Conservation (phyloP, 2,797 vertebrate species). For the Tympanoctomys barrerae region DNA sequence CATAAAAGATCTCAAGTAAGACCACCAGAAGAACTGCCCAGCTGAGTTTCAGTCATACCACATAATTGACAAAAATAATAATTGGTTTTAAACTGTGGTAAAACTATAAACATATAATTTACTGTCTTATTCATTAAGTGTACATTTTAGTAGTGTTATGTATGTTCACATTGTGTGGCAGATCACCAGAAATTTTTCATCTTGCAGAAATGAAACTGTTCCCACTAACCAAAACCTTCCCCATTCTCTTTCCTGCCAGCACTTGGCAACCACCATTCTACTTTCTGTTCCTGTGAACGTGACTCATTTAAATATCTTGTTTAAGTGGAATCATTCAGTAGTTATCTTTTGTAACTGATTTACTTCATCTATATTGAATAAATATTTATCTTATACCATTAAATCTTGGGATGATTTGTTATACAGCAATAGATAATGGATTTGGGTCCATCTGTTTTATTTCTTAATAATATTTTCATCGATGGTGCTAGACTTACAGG, state of each 20-base stretch:
- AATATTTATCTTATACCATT: conserved; percentile 19
- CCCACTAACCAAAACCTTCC: not conserved
- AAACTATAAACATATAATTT: not conserved
- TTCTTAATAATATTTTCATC: conserved; percentile 27
- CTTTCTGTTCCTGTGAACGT: not conserved
- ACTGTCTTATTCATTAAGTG: not conserved
- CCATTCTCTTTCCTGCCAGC: not conserved
- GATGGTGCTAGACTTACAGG: not conserved
- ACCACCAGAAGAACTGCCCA: not conserved
- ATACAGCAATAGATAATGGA: not conserved
- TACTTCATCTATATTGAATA: not conserved
- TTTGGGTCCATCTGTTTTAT: not conserved
- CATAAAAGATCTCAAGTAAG: not conserved
- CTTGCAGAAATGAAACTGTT: not conserved
- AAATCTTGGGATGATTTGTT: conserved; percentile 2
- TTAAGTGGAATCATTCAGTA: not conserved
- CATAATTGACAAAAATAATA: not conserved
- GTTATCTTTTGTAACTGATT: not conserved
- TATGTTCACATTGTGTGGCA: not conserved
- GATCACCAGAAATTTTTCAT: conserved; percentile 17
- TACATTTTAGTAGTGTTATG: not conserved
- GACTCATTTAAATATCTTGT: not conserved
- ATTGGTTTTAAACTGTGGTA: conserved; percentile 2
- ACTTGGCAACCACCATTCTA: not conserved
- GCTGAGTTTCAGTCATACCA: not conserved